Evolutionary conservation across 2,113 vertebrate genomes (phyloP), one percentile per base, ranked within the genome.

Genomic region (Daphoenositta chrysoptera): DNA sequence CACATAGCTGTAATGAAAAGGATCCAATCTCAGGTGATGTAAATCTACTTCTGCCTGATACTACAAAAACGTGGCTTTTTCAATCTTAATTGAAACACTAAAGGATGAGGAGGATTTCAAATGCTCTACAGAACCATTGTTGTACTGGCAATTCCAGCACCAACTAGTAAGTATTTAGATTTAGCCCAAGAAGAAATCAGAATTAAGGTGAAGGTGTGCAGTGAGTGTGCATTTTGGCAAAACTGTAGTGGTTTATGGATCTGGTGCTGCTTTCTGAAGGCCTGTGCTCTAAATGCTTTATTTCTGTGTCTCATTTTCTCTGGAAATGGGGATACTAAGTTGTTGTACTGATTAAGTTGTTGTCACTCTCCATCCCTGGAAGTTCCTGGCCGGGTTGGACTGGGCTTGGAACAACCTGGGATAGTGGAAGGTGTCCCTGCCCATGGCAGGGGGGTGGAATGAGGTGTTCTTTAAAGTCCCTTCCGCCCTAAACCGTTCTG

Each of bases 1-100:
- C 58, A 30, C 58, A 27, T 0, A 1, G 6, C 3, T n/a, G 16
- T 16, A 42, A 40, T 7, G 11, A 13, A 61, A 44, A 57, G 4
- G 26, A 42, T 65, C 23, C 45, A 4, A 4, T 39, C 53, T 65
- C 48, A 69, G 48, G 11, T 66, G 11, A 35, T 54, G 7, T 45
- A 45, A 69, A 77, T 35, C 83, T 86, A 1, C 14, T 72, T 70
- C 82, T 80, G 9, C 45, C 54, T 54, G 15, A 24, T 42, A 20
- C 26, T 65, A 54, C 39, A 87, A 75, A 50, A 87, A 14, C 10
- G 13, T 70, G 39, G 10, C 2, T 35, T 45, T 92, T 91, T 39
- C 39, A 13, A 14, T 24, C n/a, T 69, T 53, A 53, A 37, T 70
- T 42, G 12, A 44, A 83, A n/a, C 15, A 6, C 45, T 27, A 44